phyloP scores from a whole-genome alignment of 2,797 vertebrate species.

The Hydrolagus colliei region DNA sequence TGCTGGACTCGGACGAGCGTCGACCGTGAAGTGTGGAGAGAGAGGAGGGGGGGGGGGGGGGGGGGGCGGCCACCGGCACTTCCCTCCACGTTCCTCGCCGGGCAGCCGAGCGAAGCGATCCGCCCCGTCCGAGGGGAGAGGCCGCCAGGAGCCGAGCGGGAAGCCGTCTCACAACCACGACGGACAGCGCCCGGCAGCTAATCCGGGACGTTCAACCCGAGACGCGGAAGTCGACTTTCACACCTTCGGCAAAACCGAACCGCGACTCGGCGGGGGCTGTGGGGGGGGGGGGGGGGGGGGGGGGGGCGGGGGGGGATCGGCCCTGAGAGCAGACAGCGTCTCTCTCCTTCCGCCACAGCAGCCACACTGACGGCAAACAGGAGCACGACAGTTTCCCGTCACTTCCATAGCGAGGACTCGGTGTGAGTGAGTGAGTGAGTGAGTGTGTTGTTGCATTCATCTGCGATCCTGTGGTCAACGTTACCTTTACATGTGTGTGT shows the following conservation, averaged over 20 bases:
- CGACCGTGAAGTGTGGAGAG: neutral
- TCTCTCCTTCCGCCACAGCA: no score
- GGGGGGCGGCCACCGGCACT: no score
- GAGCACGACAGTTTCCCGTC: neutral
- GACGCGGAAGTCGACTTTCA: neutral
- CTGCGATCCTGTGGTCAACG: neutral
- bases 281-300: no score
- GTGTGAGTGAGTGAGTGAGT: no score
- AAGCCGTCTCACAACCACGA: no score
- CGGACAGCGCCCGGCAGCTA: neutral
- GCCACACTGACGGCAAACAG: neutral
- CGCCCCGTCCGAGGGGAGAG: neutral
- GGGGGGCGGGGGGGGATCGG: no score
- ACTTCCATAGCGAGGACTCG: neutral
- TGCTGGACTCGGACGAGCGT: neutral
- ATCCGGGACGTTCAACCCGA: neutral
- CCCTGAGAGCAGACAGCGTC: no score
- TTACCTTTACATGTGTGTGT: neutral
- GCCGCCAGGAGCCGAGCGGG: neutral
- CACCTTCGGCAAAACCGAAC: no score
- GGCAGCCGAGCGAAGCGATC: neutral
- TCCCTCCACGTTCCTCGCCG: no score
- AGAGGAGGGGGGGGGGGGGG: neutral
- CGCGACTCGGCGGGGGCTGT: no score
- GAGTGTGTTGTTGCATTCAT: no score